Percentiles rank a stretch among this genome's conserved stretches.
These are phyloP conservation scores for Ophonus ardosiacus DNA, from an alignment of 2,888 invertebrate species.

Conservation along the genomic window DNA sequence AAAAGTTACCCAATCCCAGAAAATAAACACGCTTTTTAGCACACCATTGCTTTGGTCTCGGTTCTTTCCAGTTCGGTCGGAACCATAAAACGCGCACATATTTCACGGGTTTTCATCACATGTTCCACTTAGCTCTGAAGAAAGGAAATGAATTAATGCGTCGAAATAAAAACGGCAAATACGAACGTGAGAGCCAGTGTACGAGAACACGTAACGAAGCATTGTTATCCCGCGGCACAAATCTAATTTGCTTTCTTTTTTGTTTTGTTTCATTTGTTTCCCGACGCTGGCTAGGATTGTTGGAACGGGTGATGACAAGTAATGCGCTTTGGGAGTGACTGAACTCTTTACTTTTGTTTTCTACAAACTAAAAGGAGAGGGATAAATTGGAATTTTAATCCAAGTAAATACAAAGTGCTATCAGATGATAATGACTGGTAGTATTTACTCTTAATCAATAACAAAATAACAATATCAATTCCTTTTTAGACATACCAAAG, in stretches of 20 bases:
- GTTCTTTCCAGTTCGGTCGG: neutral
- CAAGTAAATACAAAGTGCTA: neutral
- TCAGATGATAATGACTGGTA: no score
- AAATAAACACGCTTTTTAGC: slow-evolving; percentile 15
- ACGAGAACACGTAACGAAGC: slow-evolving; percentile 42
- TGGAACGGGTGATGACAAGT: slow-evolving; percentile 51
- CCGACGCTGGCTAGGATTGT: neutral
- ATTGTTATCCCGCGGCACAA: slow-evolving; percentile 55
- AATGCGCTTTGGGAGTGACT: slow-evolving; percentile 20
- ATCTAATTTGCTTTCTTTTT: slow-evolving; percentile 56
- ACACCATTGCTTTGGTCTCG: neutral
- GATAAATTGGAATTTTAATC: neutral
- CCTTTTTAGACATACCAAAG: no score
- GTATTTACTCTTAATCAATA: no score
- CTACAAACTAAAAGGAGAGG: neutral
- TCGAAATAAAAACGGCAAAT: slow-evolving; percentile 47
- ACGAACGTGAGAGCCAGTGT: slow-evolving; percentile 4
- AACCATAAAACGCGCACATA: slow-evolving; percentile 30
- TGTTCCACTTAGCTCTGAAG: neutral
- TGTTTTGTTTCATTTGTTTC: slow-evolving; percentile 54
- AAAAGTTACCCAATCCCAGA: neutral
- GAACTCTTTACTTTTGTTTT: slow-evolving; percentile 15
- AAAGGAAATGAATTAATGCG: slow-evolving; percentile 52
- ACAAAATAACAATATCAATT: neutral
- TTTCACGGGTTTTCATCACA: slow-evolving; percentile 48